Percentiles rank a stretch among this genome's conserved stretches.
These are phyloP conservation scores for Drosophila sproati DNA, from an alignment of 1,140 invertebrate species.

Conservation along the genomic window DNA sequence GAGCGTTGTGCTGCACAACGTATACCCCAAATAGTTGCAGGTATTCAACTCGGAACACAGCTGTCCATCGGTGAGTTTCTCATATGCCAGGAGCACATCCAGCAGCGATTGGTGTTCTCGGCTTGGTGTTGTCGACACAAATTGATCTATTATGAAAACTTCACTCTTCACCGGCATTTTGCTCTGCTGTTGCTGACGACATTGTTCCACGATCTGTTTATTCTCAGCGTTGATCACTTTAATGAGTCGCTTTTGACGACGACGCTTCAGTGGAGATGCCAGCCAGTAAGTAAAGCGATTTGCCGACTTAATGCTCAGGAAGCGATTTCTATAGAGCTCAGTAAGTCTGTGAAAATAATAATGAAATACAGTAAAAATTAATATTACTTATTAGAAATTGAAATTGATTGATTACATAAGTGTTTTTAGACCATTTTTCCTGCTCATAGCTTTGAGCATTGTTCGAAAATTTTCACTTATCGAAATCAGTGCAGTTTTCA, in stretches of 20 bases:
- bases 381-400: too few relatives aligned
- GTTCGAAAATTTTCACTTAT: too few relatives aligned
- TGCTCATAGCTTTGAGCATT: too few relatives aligned
- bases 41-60: conserved; percentile 54
- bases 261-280: conserved; percentile 41
- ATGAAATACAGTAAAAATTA: neutral
- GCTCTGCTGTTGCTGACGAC: neutral
- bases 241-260: conserved; percentile 50
- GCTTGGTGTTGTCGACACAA: conserved; percentile 1
- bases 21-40: conserved; percentile 62
- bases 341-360: conserved; percentile 25
- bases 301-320: conserved; percentile 54
- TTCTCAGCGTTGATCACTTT: conserved; percentile 50
- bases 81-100: conserved; percentile 28
- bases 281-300: conserved; percentile 58
- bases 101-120: conserved; percentile 38
- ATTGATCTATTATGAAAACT: conserved; percentile 9
- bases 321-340: conserved; percentile 59
- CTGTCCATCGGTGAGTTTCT: conserved; percentile 24
- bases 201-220: conserved; percentile 23
- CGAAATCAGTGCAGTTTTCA: too few relatives aligned
- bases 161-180: neutral
- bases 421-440: too few relatives aligned
- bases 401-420: too few relatives aligned
- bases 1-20: conserved; percentile 53